Percentiles rank a stretch among this genome's conserved stretches.
These are phyloP conservation scores for Odiellus spinosus DNA, from an alignment of 2,888 invertebrate genomes.

Conservation along the genomic window DNA sequence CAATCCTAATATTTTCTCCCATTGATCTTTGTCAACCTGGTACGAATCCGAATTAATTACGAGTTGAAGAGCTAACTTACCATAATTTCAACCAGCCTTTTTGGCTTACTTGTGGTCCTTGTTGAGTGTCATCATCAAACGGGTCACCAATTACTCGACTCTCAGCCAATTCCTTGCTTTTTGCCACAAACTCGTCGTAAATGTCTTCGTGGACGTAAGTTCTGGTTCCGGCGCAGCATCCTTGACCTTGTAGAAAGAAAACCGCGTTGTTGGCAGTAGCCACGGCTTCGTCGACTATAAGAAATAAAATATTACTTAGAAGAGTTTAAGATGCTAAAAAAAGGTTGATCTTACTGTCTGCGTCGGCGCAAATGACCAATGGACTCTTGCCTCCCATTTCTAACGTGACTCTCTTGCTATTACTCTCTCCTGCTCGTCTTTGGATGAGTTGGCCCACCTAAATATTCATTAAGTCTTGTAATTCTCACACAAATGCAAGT, in stretches of 20 bases:
- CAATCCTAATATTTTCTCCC: constrained; percentile 58
- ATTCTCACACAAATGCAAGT: background rate
- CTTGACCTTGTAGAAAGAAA: constrained; percentile 43
- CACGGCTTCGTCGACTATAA: constrained; percentile 24
- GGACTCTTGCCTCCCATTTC: constrained; percentile 84
- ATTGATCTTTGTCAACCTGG: constrained; percentile 67
- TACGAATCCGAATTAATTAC: constrained; percentile 43
- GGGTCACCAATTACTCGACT: constrained; percentile 64
- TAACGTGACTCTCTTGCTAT: constrained; percentile 62
- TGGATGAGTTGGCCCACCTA: constrained; percentile 37
- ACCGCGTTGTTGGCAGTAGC: constrained; percentile 26
- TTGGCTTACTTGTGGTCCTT: constrained; percentile 53
- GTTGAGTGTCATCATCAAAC: constrained; percentile 45
- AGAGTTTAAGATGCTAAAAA: too few relatives aligned
- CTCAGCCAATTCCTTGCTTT: constrained; percentile 50
- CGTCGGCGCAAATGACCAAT: constrained; percentile 58
- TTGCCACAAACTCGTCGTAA: constrained; percentile 66
- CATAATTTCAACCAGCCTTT: background rate
- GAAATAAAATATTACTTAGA: too few relatives aligned
- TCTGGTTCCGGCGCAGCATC: constrained; percentile 69
- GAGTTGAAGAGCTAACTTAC: background rate
- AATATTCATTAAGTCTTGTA: background rate
- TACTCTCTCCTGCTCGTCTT: constrained; percentile 52
- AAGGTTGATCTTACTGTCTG: constrained; percentile 38
- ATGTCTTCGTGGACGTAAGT: constrained; percentile 75